Evolutionary conservation across 2,888 invertebrate genomes (phyloP), one percentile per base, ranked within the genome.

Genomic region (Boloria selene): DNA sequence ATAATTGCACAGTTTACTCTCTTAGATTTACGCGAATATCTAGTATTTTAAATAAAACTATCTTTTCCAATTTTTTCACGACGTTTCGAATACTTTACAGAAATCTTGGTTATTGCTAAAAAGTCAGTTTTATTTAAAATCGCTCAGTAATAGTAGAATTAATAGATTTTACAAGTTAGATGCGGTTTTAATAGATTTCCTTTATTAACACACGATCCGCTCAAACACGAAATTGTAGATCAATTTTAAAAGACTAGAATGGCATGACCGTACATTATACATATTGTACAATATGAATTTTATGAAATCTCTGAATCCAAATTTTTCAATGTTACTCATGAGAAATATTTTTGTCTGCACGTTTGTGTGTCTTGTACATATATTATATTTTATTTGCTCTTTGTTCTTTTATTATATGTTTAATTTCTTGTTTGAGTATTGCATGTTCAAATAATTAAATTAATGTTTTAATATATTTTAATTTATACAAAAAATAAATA

Each of bases 391-490:
- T 50, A 66, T 82, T 84, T 82, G 83, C 83, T 79, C 77, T 74
- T 7, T 7, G 10, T 38, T 38, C 61, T 56, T 72, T 53, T 72
- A 16, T 17, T 17, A 59, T 31, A 13, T 79, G 76, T 81, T 69
- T 81, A 84, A 87, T 89, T 88, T 89, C 87, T 76, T 87, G 88
- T 90, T 90, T 89, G 89, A 85, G 88, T 81, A 72, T 69, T 73
- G 88, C 88, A 88, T 87, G 84, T 58, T 75, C 22, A 56, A 65
- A 61, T 68, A 69, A 58, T 61, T 54, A 54, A 45, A 59, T 44
- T 58, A 31, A 31, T 53, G 49, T 22, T 61, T 44, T 22, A 52
- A 45, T 52, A 49, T 51, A 38, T 51, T 61, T 18, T 44, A 59
- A 64, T 31, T 49, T 6, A 26, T 31, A 59, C 17, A 31, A 59